A percentile compares a stretch with the other conserved stretches of the same genome.
Conservation (phyloP, 2,797 vertebrate genomes). For the Urosaurus nigricauda region DNA sequence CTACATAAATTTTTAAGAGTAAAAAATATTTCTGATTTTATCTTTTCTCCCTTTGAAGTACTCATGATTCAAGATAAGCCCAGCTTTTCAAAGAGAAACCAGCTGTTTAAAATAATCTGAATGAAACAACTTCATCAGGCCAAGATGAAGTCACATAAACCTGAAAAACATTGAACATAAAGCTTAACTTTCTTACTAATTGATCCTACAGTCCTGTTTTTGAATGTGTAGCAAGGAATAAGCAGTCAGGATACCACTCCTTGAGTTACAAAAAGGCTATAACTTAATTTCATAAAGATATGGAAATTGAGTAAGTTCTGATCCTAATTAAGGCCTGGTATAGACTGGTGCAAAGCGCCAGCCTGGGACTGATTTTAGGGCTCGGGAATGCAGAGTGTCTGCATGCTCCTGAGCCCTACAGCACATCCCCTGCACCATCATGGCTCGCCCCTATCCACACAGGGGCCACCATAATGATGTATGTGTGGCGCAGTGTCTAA, state of each 20-base stretch:
- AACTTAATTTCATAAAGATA: not conserved
- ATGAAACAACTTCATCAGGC: not conserved
- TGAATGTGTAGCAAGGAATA: not conserved
- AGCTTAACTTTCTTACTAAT: not conserved
- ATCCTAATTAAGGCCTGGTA: not conserved
- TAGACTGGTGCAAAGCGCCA: no score
- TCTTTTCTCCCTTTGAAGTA: slow-evolving; percentile 27
- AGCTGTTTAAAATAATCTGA: not conserved
- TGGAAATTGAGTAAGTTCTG: not conserved
- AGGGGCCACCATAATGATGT: no score
- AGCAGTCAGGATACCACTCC: not conserved
- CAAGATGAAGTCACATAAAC: not conserved
- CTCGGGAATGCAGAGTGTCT: no score
- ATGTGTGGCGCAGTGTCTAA: no score
- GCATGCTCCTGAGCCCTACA: no score
- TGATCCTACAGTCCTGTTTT: not conserved
- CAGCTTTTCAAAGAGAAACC: slow-evolving; percentile 17
- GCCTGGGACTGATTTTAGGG: no score
- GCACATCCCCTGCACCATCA: no score
- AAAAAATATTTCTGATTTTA: slow-evolving; percentile 2
- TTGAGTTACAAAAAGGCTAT: not conserved
- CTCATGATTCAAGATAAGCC: not conserved
- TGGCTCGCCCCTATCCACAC: no score
- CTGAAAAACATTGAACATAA: slow-evolving; percentile 18
- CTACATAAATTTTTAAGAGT: not conserved